Evolutionary conservation across 2,888 invertebrate species (phyloP), one percentile per base, ranked within the genome.

Genomic region (Campopleginae sp.): DNA sequence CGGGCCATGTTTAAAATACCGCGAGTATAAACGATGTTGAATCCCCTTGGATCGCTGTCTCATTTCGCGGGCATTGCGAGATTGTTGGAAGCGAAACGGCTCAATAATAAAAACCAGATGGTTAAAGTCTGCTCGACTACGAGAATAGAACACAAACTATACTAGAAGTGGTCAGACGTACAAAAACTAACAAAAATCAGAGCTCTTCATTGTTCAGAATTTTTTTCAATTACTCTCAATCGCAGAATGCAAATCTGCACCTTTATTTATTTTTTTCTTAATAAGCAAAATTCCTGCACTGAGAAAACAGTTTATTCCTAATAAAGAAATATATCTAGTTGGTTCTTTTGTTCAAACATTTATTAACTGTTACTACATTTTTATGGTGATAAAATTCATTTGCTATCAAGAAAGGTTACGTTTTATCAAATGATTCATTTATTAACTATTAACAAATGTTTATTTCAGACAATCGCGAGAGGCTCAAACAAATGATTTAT

Each of bases 71-170:
- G 51, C 77, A 54, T 48, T 77, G 46, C 54, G 78, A 78, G 78
- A 78, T 71, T 46, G 70, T 70, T 63, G 17, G 71, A 44, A 66
- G 38, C 44, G 51, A n/a, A 71, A 76, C 27, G 61, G 48, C 63
- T 48, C 72, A 63, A 61, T 66, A 78, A 82, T 82, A 72, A 82
- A 77, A 82, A 72, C 58, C 82, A 82, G 77, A 82, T 72, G 72
- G 48, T 61, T 44, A 61, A 61, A 19, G 33, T 38, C 19, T 66
- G 61, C 63, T n/a, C 42, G 38, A 31, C 12, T 63, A 76, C 77
- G 27, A 66, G 63, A 66, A 72, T 66, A 72, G 78, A 82, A 82
- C 19, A 27, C 33, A 17, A 27, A 70, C 75, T 63, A 58, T n/a
- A 68, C n/a, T 46, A 61, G 63, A 58, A 61, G 78, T 44, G 44